Percentiles rank a stretch among this genome's conserved stretches.
Conservation (phyloP, 1,140 invertebrate genomes). For the Sitodiplosis mosellana region DNA sequence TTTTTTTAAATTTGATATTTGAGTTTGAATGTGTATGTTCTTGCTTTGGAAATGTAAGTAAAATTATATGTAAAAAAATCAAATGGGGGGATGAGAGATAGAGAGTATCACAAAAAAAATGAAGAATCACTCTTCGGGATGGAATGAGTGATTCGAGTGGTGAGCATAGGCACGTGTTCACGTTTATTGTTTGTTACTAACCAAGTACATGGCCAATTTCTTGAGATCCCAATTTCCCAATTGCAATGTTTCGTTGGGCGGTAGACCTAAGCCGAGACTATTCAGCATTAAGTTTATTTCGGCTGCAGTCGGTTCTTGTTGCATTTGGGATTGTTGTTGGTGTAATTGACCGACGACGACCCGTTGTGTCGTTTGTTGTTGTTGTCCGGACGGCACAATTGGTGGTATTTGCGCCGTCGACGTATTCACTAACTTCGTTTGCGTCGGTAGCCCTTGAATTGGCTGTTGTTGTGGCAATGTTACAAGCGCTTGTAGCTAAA, state of each 20-base stretch:
- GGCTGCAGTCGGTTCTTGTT: conserved; percentile 22
- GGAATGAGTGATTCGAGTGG: neutral
- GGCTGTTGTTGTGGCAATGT: conserved; percentile 16
- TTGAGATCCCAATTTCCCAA: conserved; percentile 44
- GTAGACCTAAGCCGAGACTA: conserved; percentile 15
- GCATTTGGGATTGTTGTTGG: conserved; percentile 9
- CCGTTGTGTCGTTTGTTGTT: conserved; percentile 3
- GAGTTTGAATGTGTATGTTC: no score
- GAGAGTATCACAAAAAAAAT: no score
- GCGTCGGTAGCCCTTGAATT: conserved; percentile 6
- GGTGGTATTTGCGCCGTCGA: conserved; percentile 3
- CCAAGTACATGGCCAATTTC: conserved; percentile 53
- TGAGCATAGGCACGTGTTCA: conserved; percentile 3
- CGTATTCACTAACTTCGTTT: conserved; percentile 1
- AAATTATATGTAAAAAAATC: no score
- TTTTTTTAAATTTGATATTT: no score
- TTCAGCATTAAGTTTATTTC: conserved; percentile 22
- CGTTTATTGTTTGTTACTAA: no score
- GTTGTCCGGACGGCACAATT: conserved; percentile 6
- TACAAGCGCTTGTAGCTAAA: conserved; percentile 23
- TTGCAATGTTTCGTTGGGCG: conserved; percentile 29
- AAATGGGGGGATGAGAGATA: no score
- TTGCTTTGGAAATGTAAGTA: no score
- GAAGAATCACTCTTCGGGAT: no score
- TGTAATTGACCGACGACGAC: neutral